Percentiles rank a stretch among this genome's conserved stretches.
phyloP scores from a whole-genome alignment of 2,797 vertebrate genomes.

The Novumbra hubbsi region DNA sequence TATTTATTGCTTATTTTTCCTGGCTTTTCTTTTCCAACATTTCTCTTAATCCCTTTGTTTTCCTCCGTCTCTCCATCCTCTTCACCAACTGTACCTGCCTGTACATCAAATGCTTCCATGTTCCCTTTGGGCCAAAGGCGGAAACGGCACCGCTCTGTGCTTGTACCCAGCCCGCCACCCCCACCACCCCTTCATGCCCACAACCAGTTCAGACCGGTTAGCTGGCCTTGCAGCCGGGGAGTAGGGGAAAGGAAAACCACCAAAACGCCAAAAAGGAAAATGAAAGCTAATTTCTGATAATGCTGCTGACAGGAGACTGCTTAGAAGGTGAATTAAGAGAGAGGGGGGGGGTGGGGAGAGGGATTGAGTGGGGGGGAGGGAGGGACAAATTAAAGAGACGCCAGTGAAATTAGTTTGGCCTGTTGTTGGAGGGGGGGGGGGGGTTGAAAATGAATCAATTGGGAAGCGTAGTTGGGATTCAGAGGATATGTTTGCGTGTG shows the following conservation, averaged over 20 bases:
- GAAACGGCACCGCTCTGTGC: slow-evolving; percentile 52
- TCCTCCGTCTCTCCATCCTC: slow-evolving; percentile 10
- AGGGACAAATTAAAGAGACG: slow-evolving; percentile 5
- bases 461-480: neutral
- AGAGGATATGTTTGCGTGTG: neutral
- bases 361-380: slow-evolving; percentile 25
- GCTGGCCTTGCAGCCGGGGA: slow-evolving; percentile 78
- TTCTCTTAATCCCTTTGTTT: slow-evolving; percentile 15
- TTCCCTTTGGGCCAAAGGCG: slow-evolving; percentile 76
- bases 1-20: slow-evolving; percentile 19
- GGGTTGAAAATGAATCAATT: neutral
- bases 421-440: neutral
- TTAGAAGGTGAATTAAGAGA: slow-evolving; percentile 45
- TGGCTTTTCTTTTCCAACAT: slow-evolving; percentile 16
- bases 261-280: slow-evolving; percentile 51
- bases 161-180: neutral
- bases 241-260: slow-evolving; percentile 53
- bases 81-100: slow-evolving; percentile 69
- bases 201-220: slow-evolving; percentile 86
- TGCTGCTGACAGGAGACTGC: slow-evolving; percentile 70
- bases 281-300: slow-evolving; percentile 64
- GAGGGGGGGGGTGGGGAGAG: slow-evolving; percentile 26
- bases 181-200: slow-evolving; percentile 39
- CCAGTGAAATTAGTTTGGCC: slow-evolving; percentile 41
- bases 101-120: slow-evolving; percentile 79